These are phyloP conservation scores for Urosaurus nigricauda DNA, from an alignment of 2,797 vertebrate species.

Conservation along the genomic window DNA sequence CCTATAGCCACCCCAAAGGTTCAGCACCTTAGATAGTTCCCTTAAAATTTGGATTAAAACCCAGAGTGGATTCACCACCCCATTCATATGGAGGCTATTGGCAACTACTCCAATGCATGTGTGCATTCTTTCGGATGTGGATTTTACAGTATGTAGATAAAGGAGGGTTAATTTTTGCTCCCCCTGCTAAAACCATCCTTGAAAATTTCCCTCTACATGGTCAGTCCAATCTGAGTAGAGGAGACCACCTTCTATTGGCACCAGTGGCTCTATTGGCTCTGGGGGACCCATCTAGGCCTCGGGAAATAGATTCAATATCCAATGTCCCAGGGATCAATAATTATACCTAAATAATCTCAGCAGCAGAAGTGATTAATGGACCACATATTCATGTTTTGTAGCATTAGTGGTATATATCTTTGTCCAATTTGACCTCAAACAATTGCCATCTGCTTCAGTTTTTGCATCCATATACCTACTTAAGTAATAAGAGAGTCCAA, in stretches of 20 bases:
- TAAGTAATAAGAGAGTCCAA: neutral
- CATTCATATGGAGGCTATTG: no score
- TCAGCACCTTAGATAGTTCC: no score
- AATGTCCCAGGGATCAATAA: neutral
- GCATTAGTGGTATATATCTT: neutral
- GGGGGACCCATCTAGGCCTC: neutral
- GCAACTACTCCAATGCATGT: no score
- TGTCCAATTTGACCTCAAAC: neutral
- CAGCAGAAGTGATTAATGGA: neutral
- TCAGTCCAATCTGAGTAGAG: neutral
- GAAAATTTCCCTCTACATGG: neutral
- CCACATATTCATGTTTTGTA: neutral
- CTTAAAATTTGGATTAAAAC: no score
- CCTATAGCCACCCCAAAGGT: no score
- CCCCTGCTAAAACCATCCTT: neutral
- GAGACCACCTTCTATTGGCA: neutral
- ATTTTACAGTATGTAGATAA: no score
- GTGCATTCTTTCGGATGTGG: no score
- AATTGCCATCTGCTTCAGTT: neutral
- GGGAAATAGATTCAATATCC: neutral
- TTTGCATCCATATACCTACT: no score
- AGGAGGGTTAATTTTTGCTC: neutral
- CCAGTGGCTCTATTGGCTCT: neutral
- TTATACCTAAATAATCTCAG: neutral
- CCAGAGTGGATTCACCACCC: no score